Conservation (phyloP, 2,888 invertebrate species). For the Mythimna impura region DNA sequence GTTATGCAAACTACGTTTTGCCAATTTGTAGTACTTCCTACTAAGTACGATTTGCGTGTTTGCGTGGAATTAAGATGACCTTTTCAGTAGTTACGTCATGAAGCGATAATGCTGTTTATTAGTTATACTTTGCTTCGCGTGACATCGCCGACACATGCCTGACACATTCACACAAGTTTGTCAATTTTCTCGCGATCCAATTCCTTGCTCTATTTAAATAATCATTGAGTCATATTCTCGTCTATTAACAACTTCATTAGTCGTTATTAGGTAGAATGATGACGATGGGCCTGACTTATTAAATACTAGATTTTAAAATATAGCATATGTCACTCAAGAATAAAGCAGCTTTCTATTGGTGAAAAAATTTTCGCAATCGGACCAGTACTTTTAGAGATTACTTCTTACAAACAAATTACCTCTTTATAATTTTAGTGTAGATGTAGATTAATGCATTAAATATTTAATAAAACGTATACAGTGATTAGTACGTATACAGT, state of each 20-base stretch:
- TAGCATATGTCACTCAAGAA: too few species aligned
- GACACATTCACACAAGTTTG: slow-evolving; percentile 77
- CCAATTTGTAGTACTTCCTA: slow-evolving; percentile 72
- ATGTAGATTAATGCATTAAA: neutral
- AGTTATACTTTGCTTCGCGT: slow-evolving; percentile 73
- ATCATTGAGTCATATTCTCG: slow-evolving; percentile 47
- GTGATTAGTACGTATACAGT: neutral
- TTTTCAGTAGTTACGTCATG: slow-evolving; percentile 72
- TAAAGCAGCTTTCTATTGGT: too few species aligned
- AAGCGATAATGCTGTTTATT: slow-evolving; percentile 79
- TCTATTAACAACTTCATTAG: slow-evolving; percentile 29
- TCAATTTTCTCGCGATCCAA: slow-evolving; percentile 77
- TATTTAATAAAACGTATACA: slow-evolving; percentile 1
- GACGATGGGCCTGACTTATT: slow-evolving; percentile 12
- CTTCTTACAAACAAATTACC: too few species aligned
- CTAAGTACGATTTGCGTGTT: slow-evolving; percentile 63
- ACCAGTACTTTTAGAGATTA: too few species aligned
- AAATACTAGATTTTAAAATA: too few species aligned
- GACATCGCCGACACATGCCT: slow-evolving; percentile 73
- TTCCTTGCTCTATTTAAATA: slow-evolving; percentile 67
- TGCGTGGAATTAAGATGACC: slow-evolving; percentile 72
- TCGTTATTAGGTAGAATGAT: slow-evolving; percentile 9
- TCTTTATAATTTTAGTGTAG: too few species aligned
- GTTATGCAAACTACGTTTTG: slow-evolving; percentile 75
- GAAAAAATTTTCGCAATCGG: too few species aligned